These are phyloP conservation scores for Protula sp. DNA, from an alignment of 2,888 invertebrate species.

Conservation along the genomic window DNA sequence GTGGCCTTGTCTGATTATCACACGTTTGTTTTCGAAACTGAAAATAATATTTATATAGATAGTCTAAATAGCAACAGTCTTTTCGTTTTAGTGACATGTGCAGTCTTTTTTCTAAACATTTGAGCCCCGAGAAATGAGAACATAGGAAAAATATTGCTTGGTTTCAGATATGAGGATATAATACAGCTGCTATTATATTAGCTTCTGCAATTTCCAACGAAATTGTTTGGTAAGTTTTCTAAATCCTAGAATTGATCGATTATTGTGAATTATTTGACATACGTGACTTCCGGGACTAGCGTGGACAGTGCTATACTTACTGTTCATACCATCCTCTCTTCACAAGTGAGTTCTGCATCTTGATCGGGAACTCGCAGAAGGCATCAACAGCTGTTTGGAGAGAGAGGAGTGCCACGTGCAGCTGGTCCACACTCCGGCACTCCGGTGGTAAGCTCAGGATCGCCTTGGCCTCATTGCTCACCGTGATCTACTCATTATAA, in stretches of 20 bases:
- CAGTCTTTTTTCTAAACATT: too few species aligned
- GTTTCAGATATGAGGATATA: too few species aligned
- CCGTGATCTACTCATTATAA: constrained; percentile 31
- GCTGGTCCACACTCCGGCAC: constrained; percentile 40
- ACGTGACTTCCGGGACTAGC: too few species aligned
- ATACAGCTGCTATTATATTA: too few species aligned
- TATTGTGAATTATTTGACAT: too few species aligned
- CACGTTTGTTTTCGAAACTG: constrained; percentile 25
- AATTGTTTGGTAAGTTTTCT: too few species aligned
- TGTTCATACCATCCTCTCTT: constrained; percentile 47
- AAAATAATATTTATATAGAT: background rate
- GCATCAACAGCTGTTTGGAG: constrained; percentile 43
- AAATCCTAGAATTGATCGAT: too few species aligned
- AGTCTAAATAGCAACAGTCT: background rate
- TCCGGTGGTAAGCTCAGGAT: constrained; percentile 37
- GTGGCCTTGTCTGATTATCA: constrained; percentile 46
- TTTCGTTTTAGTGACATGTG: too few species aligned
- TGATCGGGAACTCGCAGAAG: constrained; percentile 48
- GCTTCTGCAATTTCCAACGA: too few species aligned
- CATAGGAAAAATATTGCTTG: too few species aligned
- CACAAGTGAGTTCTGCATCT: constrained; percentile 45
- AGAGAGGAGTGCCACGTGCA: constrained; percentile 35
- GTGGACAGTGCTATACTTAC: too few species aligned
- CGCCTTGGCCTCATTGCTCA: constrained; percentile 42
- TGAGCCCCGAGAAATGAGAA: too few species aligned